Conservation (phyloP, 2,888 invertebrate genomes). For the Pycnomerus fuliginosus region DNA sequence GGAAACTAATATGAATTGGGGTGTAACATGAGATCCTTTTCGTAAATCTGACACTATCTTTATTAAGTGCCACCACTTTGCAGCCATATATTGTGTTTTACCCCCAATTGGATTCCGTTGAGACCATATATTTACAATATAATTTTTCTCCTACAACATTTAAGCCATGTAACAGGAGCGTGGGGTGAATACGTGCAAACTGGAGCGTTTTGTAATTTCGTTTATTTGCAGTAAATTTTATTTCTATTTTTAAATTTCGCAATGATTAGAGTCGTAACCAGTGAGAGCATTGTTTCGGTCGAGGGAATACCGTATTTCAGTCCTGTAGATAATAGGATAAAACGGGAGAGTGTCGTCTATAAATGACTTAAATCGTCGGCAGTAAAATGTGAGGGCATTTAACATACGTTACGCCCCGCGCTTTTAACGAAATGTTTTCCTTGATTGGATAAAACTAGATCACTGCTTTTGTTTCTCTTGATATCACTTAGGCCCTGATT, state of each 20-base stretch:
- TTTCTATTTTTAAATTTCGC: slow-evolving; percentile 23
- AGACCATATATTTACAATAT: slow-evolving; percentile 4
- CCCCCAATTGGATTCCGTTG: slow-evolving; percentile 7
- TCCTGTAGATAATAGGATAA: slow-evolving; percentile 33
- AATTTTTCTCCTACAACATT: not conserved
- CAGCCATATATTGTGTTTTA: slow-evolving; percentile 19
- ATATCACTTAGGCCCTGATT: too few species aligned
- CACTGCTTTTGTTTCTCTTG: too few species aligned
- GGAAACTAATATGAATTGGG: slow-evolving; percentile 17
- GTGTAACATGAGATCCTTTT: slow-evolving; percentile 24
- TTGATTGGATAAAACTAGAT: slow-evolving; percentile 42
- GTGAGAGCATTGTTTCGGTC: slow-evolving; percentile 24
- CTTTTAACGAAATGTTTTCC: slow-evolving; percentile 39
- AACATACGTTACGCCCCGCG: slow-evolving; percentile 41
- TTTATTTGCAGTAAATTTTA: slow-evolving; percentile 14
- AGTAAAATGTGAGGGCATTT: slow-evolving; percentile 39
- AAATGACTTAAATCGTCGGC: slow-evolving; percentile 39
- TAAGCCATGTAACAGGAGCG: too few species aligned
- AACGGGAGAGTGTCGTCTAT: slow-evolving; percentile 34
- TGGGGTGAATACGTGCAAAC: too few species aligned
- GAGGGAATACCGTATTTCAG: slow-evolving; percentile 27
- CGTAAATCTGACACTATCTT: slow-evolving; percentile 27
- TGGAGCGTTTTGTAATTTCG: slow-evolving; percentile 10
- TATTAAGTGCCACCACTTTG: slow-evolving; percentile 25
- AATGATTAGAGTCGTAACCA: slow-evolving; percentile 26